Base-by-base conservation (phyloP, 2,888 invertebrate species). In the Mythimna albipuncta region DNA sequence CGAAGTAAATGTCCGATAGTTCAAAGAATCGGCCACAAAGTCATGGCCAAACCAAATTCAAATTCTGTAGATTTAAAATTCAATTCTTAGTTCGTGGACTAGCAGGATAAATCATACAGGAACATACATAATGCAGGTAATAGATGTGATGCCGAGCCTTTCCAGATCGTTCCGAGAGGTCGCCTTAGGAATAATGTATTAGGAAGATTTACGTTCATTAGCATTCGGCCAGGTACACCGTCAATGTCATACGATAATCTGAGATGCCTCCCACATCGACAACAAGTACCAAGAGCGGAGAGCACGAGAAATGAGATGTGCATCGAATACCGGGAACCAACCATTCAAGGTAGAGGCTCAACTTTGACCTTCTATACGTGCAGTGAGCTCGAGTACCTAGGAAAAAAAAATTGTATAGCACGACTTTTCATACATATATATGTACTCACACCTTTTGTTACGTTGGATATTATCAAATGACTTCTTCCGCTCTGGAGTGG, bases 201-300 rank as follows among this genome's bases (percentile, higher is more conserved):
- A 88, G 87, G 85, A 86, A 78, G 83, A 85, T 85, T 84, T 85
- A 80, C 74, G 79, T 72, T 81, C 89, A 92, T 94, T 93, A 91
- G 87, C 89, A 93, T 93, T 91, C 93, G 88, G 80, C 83, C 79
- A 85, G 89, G 88, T 87, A 82, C 83, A 73, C 83, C 84, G 71
- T 92, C 94, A 94, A 94, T 93, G 94, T 89, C 93, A 85, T 77
- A 85, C 87, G 88, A 90, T 91, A 90, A 91, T 91, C 91, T 89
- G 88, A 88, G 88, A 91, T 91, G 92, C 90, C 89, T 88, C 84
- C 78, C 87, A 90, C 91, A 90, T 91, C 66, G 83, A 78, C 54
- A 77, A 79, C 78, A 80, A 83, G 73, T 72, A 64, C 69, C 41
- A 79, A 79, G 86, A 81, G 85, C 81, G 73, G 77, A 85, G 87